These are phyloP conservation scores for Todiramphus saurophagus DNA, from an alignment of 2,113 vertebrate species.

Conservation along the genomic window DNA sequence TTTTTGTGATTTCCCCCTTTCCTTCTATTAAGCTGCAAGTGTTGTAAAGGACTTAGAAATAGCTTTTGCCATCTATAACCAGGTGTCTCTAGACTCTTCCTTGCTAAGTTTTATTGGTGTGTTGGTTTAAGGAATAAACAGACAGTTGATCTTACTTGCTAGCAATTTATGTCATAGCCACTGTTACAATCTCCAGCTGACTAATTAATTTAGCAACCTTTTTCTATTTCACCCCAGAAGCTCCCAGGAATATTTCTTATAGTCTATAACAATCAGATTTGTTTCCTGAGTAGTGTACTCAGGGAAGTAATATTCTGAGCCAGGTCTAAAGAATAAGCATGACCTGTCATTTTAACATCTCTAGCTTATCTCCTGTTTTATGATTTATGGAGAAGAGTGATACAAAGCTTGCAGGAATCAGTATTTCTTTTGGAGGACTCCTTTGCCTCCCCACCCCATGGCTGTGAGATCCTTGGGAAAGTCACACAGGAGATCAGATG, in stretches of 20 bases:
- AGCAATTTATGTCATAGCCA: neutral
- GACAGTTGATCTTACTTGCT: neutral
- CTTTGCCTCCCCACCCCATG: neutral
- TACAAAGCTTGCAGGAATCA: neutral
- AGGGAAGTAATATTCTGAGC: neutral
- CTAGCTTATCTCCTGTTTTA: neutral
- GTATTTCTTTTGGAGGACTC: constrained; percentile 17
- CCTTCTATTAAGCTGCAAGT: neutral
- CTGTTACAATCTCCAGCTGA: neutral
- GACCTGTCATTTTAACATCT: neutral
- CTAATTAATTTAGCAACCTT: neutral
- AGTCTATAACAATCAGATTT: rapidly evolving
- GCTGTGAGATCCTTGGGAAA: constrained; percentile 46
- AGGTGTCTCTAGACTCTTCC: neutral
- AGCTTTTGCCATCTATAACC: neutral
- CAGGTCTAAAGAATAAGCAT: neutral
- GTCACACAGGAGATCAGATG: constrained; percentile 37
- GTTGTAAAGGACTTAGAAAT: neutral
- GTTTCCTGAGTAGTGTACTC: neutral
- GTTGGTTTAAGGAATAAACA: neutral
- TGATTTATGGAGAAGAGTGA: neutral
- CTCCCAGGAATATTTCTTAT: neutral
- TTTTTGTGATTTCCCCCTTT: neutral
- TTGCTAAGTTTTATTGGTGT: neutral
- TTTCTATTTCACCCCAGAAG: neutral